These are phyloP conservation scores for Tridacna crocea DNA, from an alignment of 2,888 invertebrate genomes.

Conservation along the genomic window DNA sequence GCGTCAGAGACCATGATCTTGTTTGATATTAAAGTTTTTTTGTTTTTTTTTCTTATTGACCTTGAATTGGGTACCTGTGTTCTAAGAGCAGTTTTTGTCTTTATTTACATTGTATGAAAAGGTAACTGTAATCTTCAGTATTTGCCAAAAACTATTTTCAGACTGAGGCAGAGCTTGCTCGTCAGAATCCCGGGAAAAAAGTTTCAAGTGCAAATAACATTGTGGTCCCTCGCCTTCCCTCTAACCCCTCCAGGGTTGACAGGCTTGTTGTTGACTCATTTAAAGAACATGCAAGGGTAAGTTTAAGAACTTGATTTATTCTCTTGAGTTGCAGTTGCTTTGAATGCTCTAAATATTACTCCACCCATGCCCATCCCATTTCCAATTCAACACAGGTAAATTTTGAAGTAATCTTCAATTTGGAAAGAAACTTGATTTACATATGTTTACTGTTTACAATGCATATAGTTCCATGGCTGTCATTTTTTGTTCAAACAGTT, in stretches of 20 bases:
- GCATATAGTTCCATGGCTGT: too few species aligned
- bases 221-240: slow-evolving; percentile 90
- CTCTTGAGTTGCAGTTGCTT: neutral
- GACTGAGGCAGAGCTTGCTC: slow-evolving; percentile 91
- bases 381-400: neutral
- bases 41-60: neutral
- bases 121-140: too few species aligned
- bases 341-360: too few species aligned
- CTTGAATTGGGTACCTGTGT: too few species aligned
- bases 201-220: slow-evolving; percentile 91
- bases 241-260: slow-evolving; percentile 91
- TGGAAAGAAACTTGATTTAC: too few species aligned
- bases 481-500: too few species aligned
- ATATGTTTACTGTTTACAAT: too few species aligned
- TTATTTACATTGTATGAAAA: too few species aligned
- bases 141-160: slow-evolving; percentile 56
- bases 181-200: slow-evolving; percentile 91
- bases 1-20: too few species aligned
- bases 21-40: neutral
- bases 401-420: too few species aligned
- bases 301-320: slow-evolving; percentile 36
- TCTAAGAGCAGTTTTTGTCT: too few species aligned
- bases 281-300: slow-evolving; percentile 88
- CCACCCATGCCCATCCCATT: neutral
- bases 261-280: slow-evolving; percentile 92